Evolutionary conservation across 2,888 invertebrate species (phyloP).

Genomic region (Hoplodrina ambigua): DNA sequence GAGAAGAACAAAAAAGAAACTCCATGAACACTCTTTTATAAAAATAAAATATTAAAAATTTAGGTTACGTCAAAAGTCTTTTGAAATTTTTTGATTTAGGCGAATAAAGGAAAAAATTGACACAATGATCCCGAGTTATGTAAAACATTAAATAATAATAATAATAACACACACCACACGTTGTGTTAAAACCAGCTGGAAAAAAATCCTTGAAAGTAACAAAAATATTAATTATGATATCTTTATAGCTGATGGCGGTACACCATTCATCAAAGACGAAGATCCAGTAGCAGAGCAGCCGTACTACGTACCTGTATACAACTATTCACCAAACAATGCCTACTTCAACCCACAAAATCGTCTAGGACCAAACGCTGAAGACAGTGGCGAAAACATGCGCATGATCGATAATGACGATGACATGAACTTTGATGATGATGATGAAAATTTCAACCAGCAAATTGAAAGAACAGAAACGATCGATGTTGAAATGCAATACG

Average conservation of each 20-base stretch:
- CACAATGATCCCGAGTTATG: no score
- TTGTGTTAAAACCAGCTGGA: no score
- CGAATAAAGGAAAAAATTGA: no score
- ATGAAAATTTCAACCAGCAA: not conserved
- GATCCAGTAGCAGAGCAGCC: slow-evolving; percentile 63
- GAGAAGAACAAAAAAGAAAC: no score
- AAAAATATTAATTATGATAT: not conserved
- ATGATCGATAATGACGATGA: not conserved
- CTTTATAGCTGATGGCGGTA: slow-evolving; percentile 58
- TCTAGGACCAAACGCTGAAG: slow-evolving; percentile 68
- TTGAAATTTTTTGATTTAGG: no score
- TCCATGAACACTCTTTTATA: no score
- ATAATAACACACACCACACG: no score
- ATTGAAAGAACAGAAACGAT: not conserved
- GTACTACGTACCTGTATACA: slow-evolving; percentile 69
- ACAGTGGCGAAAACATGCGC: slow-evolving; percentile 6
- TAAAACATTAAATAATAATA: no score
- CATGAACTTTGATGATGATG: not conserved
- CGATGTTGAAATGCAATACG: slow-evolving; percentile 21
- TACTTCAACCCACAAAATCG: slow-evolving; percentile 75
- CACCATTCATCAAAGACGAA: slow-evolving; percentile 38
- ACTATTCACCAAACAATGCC: slow-evolving; percentile 73
- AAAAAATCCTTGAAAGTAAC: no score
- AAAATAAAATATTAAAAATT: no score
- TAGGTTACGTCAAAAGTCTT: no score